Conservation (phyloP, 2,113 vertebrate genomes). For the Octodon degus region DNA sequence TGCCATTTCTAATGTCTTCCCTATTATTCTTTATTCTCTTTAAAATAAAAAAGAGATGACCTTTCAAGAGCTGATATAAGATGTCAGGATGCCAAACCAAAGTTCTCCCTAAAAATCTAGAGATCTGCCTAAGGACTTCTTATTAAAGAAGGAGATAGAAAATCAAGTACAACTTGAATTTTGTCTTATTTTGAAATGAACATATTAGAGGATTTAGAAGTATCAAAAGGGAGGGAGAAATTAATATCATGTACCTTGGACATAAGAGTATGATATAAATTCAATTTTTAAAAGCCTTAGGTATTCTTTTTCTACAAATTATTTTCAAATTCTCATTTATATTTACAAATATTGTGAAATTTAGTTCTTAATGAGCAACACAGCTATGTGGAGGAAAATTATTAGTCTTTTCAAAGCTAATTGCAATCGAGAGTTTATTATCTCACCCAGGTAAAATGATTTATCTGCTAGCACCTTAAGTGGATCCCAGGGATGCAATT, state of each 20-base stretch:
- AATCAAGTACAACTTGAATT: background rate
- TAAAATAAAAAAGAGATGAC: background rate
- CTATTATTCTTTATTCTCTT: too few species aligned
- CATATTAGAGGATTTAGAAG: background rate
- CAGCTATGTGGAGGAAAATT: background rate
- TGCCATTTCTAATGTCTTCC: too few species aligned
- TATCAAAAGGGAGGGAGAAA: background rate
- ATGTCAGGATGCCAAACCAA: background rate
- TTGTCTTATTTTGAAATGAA: slow-evolving; percentile 10
- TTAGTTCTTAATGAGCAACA: background rate
- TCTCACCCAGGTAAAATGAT: background rate
- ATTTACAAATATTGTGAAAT: background rate
- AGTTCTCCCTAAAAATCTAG: background rate
- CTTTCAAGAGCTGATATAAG: background rate
- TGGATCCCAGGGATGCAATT: background rate
- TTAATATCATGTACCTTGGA: background rate
- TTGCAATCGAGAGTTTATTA: background rate
- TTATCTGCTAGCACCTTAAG: background rate
- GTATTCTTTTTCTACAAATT: background rate
- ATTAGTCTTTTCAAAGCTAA: slow-evolving; percentile 28
- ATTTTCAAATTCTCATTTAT: background rate
- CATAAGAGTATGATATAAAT: background rate
- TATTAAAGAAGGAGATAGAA: background rate
- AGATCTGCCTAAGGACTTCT: background rate
- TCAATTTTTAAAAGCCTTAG: background rate